Base-by-base conservation (phyloP, 1,140 invertebrate genomes). In the Hyposmocoma kahamanoa region DNA sequence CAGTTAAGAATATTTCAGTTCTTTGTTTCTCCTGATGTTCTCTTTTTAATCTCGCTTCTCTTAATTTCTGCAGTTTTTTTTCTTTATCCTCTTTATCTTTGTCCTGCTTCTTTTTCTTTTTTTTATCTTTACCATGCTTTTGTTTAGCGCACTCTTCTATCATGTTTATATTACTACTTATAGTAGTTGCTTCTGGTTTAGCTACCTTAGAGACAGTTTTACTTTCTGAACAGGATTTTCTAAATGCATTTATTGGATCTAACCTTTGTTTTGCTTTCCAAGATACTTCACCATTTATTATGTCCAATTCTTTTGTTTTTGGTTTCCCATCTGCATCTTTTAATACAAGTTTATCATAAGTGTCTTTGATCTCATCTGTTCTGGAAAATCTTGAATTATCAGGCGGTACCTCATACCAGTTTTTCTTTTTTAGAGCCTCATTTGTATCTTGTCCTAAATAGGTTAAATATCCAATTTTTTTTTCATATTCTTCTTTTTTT, bases 401-500 rank as follows among this genome's bases (percentile, higher is more conserved):
- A 43, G 93, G 93, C 15, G 90, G 60, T 55, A 92, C 87, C 71
- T 95, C 90, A 84, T 96, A 97, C 94, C 95, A 97, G 60, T 92
- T 94, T 51, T 90, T 90, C 61, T 92, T 92, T 13, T 92, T 93
- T 1, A 92, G 89, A 8, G 92, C 89, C 86, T 98, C 97, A 76
- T 95, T 92, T 38, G 95, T 93, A 74, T 97, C 94, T 86, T 99
- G 97, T 0, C 97, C 97, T 42, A 99, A 88, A 87, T 98, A 99
- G 32, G 96, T 98, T 13, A 99, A 87, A 70, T 97, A 94, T 1
- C 98, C 98, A 69, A 99, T 97, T 86, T 97, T 95, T 71, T 98
- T 98, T 77, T 99, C 98, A 90, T 97, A 98, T 65, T 97, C 96
- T 79, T 99, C 97, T 80, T 94, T 92, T 77, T 98, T 96, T 53